Base-by-base conservation (phyloP, 2,113 vertebrate species). In the Lontra canadensis region DNA sequence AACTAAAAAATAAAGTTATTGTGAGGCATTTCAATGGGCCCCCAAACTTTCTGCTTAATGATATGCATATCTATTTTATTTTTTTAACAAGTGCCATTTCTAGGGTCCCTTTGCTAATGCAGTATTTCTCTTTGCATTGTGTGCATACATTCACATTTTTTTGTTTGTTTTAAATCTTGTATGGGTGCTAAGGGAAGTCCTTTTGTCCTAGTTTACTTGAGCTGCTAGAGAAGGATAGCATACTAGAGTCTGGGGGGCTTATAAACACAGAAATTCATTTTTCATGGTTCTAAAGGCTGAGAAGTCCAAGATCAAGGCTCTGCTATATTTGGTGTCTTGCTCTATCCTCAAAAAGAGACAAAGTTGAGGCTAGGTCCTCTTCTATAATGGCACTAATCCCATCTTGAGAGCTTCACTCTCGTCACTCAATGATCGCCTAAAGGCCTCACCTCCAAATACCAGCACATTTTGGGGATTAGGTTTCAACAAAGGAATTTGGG, bases 1-100 rank as follows among this genome's bases (percentile, higher is more conserved):
- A 84, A 15, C 59, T 83, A 67, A 83, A 96, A 97, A 90, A 76
- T 61, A 74, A 93, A 87, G 4, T 88, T 85, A 73, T 88, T 39
- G 79, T 55, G 36, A 71, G 47, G 42, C 49, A 67, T 86, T 93
- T 78, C 59, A 87, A 34, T 7, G 26, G 59, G 36, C 31, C 25
- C 36, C 15, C 17, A 63, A 69, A 17, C 63, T 69, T 55, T 88
- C 78, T 93, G 14, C 57, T 83, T 83, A 39, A 55, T 80, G 36
- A 42, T 57, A 76, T 42, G 4, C 74, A 29, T 52, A 15, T 76
- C 52, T 93, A 42, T 78, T 91, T 96, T 67, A 39, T 90, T 74
- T 94, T 92, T 80, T 93, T 65, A 81, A 69, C 55, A 78, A 85
- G 96, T 78, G 39, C n/a, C 25, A 69, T 79, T 67, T 61, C 11